phyloP scores from a whole-genome alignment of 2,113 vertebrate species.

The Spea bombifrons region DNA sequence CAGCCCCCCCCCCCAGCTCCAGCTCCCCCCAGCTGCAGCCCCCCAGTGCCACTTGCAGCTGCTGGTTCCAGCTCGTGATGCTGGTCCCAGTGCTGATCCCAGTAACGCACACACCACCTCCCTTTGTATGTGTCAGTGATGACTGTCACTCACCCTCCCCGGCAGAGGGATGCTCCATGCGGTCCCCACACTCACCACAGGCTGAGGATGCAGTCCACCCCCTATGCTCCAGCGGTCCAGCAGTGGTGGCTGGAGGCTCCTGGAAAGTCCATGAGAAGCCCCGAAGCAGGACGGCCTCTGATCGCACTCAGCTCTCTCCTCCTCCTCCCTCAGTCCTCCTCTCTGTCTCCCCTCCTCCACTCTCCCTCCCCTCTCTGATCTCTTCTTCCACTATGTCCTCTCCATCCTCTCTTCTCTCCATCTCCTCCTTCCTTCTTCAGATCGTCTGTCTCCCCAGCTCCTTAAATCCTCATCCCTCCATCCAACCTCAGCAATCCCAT shows the following conservation, averaged over 20 bases:
- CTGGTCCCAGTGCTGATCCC: neutral
- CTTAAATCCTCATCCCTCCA: neutral
- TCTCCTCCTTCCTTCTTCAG: neutral
- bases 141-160: neutral
- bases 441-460: neutral
- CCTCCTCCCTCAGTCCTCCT: slow-evolving; percentile 7
- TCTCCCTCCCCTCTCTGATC: neutral
- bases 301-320: slow-evolving; percentile 18
- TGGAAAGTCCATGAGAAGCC: slow-evolving; percentile 46
- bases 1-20: neutral
- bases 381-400: neutral
- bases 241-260: slow-evolving; percentile 33
- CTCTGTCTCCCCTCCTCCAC: neutral
- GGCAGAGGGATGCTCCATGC: neutral
- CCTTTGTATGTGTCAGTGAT: slow-evolving; percentile 1
- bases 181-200: slow-evolving; percentile 3
- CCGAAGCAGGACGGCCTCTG: slow-evolving; percentile 46
- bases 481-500: neutral
- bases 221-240: slow-evolving; percentile 24
- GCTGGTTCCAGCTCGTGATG: slow-evolving; percentile 12
- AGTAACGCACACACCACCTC: neutral
- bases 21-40: neutral
- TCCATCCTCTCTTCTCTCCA: neutral
- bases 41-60: slow-evolving; percentile 13
- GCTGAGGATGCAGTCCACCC: neutral